Base-by-base conservation (phyloP, 2,888 invertebrate species). In the Cactoblastis cactorum region DNA sequence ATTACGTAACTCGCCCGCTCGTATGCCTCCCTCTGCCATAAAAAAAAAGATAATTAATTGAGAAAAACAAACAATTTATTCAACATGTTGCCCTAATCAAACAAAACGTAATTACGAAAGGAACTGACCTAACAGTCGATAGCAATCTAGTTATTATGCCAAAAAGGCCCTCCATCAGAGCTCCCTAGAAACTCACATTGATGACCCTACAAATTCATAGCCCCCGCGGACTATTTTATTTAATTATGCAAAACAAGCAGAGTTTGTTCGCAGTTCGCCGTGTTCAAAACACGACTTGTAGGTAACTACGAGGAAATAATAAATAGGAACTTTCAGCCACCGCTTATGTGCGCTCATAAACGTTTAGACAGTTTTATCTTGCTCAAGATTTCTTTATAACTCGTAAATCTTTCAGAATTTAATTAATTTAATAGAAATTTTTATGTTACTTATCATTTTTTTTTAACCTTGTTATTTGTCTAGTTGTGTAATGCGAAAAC, bases 181-280 rank as follows among this genome's bases (percentile, higher is more conserved):
- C 34, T 35, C 34, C 34, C 34, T 35, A 14, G 11, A 11, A 9
- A 14, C 15, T 37, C 17, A 9, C 17, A 9, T 15, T 37, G 15
- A 34, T n/a, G 11, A 37, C 15, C 15, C 11, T 34, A 41, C 32
- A 47, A 54, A 50, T 43, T 54, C 49, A 54, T 52, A 50, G 47
- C 47, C 48, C 52, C 52, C 37, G 50, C 47, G 47, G 53, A 47
- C 35, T 45, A 45, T 49, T 46, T 54, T 50, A 52, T 54, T 38
- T 50, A 54, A 52, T 54, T 52, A 52, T 54, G 50, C 46, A 45
- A 54, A 54, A 45, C 51, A 50, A 48, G 47, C 33, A 22, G 5
- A 48, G 47, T 54, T 51, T 39, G 46, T 32, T 14, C 43, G 33
- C 45, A 49, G 49, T 49, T 54, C 9, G 22, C 3, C 35, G 35